phyloP scores from a whole-genome alignment of 2,113 vertebrate species.

The Amblyornis subalaris region DNA sequence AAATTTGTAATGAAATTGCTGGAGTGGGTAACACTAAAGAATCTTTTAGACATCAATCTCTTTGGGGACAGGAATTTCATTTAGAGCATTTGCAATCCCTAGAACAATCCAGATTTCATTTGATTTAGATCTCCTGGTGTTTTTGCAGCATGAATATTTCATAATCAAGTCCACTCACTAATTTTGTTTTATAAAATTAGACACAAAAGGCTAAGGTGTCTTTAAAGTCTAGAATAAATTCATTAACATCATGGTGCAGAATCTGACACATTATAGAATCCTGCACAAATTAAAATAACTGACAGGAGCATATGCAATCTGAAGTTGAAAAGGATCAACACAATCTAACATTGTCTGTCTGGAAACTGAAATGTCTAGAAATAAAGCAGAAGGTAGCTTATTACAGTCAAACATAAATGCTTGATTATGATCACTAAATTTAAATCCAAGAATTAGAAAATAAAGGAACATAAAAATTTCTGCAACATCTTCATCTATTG shows the following conservation, averaged over 20 bases:
- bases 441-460: neutral
- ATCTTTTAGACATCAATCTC: neutral
- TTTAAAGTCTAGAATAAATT: neutral
- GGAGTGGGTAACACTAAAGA: neutral
- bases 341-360: neutral
- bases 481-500: neutral
- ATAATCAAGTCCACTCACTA: neutral
- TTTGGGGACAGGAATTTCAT: neutral
- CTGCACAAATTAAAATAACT: neutral
- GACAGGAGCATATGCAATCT: neutral
- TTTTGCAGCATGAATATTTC: neutral
- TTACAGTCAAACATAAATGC: neutral
- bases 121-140: neutral
- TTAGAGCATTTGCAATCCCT: neutral
- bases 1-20: neutral
- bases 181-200: neutral
- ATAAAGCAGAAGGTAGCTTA: neutral
- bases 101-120: neutral
- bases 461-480: neutral
- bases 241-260: neutral
- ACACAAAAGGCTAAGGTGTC: neutral
- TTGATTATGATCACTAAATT: neutral
- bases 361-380: neutral
- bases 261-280: neutral
- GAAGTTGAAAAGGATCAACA: neutral